Conservation (phyloP, 2,113 vertebrate species). For the Lophius piscatorius region DNA sequence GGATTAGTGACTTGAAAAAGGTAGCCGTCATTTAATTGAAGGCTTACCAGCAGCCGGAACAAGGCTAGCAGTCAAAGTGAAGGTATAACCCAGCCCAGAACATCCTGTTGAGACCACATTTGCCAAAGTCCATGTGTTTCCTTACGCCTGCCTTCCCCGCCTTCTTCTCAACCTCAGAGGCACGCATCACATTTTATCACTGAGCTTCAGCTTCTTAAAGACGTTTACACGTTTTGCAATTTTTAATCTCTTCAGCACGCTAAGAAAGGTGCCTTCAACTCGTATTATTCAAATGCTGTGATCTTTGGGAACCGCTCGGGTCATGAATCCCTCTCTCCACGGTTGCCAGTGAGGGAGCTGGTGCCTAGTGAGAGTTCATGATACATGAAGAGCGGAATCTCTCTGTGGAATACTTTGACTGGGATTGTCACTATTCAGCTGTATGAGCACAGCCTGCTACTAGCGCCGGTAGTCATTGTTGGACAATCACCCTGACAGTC, state of each 20-base stretch:
- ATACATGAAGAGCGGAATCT: slow-evolving; percentile 53
- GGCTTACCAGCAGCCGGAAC: slow-evolving; percentile 81
- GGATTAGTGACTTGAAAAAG: slow-evolving; percentile 85
- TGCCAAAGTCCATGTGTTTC: slow-evolving; percentile 75
- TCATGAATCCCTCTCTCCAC: slow-evolving; percentile 55
- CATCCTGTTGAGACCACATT: slow-evolving; percentile 78
- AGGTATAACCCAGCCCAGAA: slow-evolving; percentile 82
- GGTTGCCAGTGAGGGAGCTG: slow-evolving; percentile 39
- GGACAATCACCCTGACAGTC: slow-evolving; percentile 3
- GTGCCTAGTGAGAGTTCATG: slow-evolving; percentile 54
- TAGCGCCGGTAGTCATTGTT: slow-evolving; percentile 12
- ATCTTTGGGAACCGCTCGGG: slow-evolving; percentile 70
- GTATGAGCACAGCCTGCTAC: slow-evolving; percentile 5
- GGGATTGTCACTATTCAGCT: slow-evolving; percentile 49
- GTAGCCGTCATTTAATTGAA: slow-evolving; percentile 86
- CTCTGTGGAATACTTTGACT: slow-evolving; percentile 45
- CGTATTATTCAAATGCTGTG: slow-evolving; percentile 78
- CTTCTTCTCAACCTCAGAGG: slow-evolving; percentile 73
- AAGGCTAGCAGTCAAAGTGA: slow-evolving; percentile 82
- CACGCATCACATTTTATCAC: slow-evolving; percentile 78
- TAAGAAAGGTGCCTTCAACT: slow-evolving; percentile 79
- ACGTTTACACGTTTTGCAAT: slow-evolving; percentile 79
- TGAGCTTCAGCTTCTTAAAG: slow-evolving; percentile 88
- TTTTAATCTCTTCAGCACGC: slow-evolving; percentile 77
- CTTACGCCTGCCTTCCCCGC: slow-evolving; percentile 54